phyloP scores from a whole-genome alignment of 1,140 invertebrate species.

The Ceratina japonica region DNA sequence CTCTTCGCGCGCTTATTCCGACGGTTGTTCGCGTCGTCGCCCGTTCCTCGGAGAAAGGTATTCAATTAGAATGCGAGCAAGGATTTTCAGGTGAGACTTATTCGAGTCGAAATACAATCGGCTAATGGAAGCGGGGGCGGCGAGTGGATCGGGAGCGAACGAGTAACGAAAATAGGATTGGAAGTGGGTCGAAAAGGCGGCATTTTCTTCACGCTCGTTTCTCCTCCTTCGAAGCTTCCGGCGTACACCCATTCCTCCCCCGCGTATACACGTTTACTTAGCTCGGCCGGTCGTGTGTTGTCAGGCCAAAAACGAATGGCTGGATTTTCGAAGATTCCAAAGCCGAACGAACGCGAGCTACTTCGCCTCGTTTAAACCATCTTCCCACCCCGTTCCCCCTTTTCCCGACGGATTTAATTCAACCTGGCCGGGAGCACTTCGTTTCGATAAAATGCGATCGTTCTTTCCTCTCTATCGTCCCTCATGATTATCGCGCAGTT shows the following conservation, averaged over 20 bases:
- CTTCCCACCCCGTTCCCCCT: not conserved
- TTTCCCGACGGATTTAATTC: constrained; percentile 39
- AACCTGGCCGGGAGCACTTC: constrained; percentile 8
- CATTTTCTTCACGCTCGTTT: constrained; percentile 56
- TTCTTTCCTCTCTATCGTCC: constrained; percentile 3
- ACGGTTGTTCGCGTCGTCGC: not conserved
- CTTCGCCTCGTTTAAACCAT: constrained; percentile 36
- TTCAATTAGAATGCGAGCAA: constrained; percentile 67
- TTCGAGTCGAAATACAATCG: constrained; percentile 71
- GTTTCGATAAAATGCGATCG: constrained; percentile 23
- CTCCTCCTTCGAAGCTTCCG: constrained; percentile 34
- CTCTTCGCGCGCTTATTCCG: constrained; percentile 12
- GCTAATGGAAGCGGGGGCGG: constrained; percentile 67
- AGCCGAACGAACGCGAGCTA: constrained; percentile 7
- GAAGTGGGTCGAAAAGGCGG: constrained; percentile 55
- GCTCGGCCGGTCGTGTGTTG: constrained; percentile 23
- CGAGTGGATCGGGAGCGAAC: constrained; percentile 14
- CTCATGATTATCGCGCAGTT: constrained; percentile 20
- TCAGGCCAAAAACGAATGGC: constrained; percentile 52
- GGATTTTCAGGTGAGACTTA: constrained; percentile 67
- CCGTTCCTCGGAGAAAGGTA: constrained; percentile 28
- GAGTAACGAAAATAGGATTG: constrained; percentile 65
- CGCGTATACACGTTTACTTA: constrained; percentile 5
- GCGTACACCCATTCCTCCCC: too few species aligned
- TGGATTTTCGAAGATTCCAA: constrained; percentile 57